phyloP scores from a whole-genome alignment of 2,888 invertebrate genomes.

The Tiliacea aurago region DNA sequence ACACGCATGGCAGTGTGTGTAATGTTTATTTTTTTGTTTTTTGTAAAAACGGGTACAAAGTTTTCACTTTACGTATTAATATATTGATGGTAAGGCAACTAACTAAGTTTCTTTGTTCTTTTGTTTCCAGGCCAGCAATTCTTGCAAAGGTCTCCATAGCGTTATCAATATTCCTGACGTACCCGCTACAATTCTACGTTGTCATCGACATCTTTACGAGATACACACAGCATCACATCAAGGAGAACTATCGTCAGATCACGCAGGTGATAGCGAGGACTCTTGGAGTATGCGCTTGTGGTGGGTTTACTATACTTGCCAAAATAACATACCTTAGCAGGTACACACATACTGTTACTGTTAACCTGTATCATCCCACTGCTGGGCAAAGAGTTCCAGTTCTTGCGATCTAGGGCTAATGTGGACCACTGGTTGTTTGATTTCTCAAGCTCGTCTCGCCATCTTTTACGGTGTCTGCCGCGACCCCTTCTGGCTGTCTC shows the following conservation, averaged over 20 bases:
- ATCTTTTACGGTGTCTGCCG: not conserved
- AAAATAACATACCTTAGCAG: not conserved
- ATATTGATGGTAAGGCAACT: too few relatives aligned
- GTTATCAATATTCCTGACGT: conserved; percentile 97
- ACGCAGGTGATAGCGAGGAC: conserved; percentile 77
- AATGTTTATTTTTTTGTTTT: too few relatives aligned
- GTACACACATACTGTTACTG: not conserved
- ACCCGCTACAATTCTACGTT: conserved; percentile 98
- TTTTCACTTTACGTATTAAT: too few relatives aligned
- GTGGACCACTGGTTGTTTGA: not conserved
- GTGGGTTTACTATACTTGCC: conserved; percentile 68
- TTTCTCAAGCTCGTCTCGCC: not conserved
- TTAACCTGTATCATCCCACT: not conserved
- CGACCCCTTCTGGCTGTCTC: too few relatives aligned
- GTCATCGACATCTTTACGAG: conserved; percentile 97
- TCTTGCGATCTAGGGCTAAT: not conserved
- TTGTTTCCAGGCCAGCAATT: conserved; percentile 92
- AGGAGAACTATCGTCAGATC: conserved; percentile 74
- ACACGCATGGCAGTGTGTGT: too few relatives aligned
- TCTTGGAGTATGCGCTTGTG: conserved; percentile 83
- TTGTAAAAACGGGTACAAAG: too few relatives aligned
- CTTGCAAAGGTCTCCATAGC: conserved; percentile 96
- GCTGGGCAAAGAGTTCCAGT: not conserved
- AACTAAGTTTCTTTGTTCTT: conserved; percentile 13
- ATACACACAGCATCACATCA: conserved; percentile 92